Evolutionary conservation across 2,113 vertebrate species (phyloP), one percentile per base, ranked within the genome.

Genomic region (Macrotis lagotis): DNA sequence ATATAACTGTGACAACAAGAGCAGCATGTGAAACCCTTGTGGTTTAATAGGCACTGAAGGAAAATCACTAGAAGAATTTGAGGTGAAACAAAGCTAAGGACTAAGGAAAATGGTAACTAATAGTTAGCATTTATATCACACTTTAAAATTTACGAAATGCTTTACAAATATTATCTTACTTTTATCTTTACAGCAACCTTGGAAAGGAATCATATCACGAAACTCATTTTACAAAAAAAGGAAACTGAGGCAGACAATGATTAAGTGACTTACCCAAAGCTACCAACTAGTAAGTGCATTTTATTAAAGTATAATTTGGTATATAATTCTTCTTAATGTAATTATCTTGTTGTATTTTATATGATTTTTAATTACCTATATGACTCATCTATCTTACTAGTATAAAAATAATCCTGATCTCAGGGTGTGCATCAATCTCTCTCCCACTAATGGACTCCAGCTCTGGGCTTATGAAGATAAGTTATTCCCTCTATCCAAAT

Each of bases 31-130:
- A 51, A 91, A 90, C 8, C 47, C 74, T 90, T 92, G 93, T 14
- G 3, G 88, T 92, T 94, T 47, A 55, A 8, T 31, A 91, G 51
- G 94, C 50, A 94, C 19, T 53, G 9, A 95, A 94, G 31, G 26
- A 50, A 8, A 90, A 51, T 48, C 90, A 91, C 93, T 47, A 50
- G 37, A 96, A 90, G 8, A 89, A 91, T 48, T 49, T 51, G 22
- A 93, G 48, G 47, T 90, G 2, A 48, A 48, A 47, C 2, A 48
- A 92, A 92, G 8, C 48, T 49, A 52, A 91, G 47, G 0, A 91
- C 6, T 89, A 53, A 44, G 37, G 66, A 44, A 83, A 83, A 83
- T 44, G 44, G 44, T 83, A 22, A 24, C n/a, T 24, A 24, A 44
- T 74, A 74, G 14, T 37, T n/a, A 74, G 37, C 6, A 8, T 83